Percentiles rank a stretch among this genome's conserved stretches.
phyloP scores from a whole-genome alignment of 2,888 invertebrate species.

The Drosophila niveifrons region DNA sequence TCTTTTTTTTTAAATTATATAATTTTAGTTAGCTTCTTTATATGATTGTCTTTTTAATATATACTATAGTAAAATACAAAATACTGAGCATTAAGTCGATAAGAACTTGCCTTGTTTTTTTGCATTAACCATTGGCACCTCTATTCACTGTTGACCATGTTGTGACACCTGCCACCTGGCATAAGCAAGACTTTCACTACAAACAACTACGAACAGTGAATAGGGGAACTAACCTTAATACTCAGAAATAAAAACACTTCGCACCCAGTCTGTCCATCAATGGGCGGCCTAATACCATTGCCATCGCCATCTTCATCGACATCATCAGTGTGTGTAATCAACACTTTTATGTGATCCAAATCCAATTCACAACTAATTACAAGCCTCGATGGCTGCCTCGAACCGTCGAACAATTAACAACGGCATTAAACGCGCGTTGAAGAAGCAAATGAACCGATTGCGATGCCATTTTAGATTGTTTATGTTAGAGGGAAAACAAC shows the following conservation, averaged over 20 bases:
- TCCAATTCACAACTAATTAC: conserved; percentile 79
- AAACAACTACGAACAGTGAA: neutral
- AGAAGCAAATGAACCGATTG: conserved; percentile 57
- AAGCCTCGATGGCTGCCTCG: conserved; percentile 56
- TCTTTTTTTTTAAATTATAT: too few species aligned
- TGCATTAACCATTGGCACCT: conserved; percentile 9
- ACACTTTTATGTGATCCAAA: conserved; percentile 78
- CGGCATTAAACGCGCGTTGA: conserved; percentile 61
- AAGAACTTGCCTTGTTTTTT: conserved; percentile 17
- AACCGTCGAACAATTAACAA: conserved; percentile 58
- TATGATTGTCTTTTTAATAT: too few species aligned
- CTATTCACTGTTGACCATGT: conserved; percentile 33
- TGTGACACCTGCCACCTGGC: conserved; percentile 27
- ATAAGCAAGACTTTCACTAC: conserved; percentile 63
- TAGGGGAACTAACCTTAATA: conserved; percentile 61
- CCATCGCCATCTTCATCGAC: conserved; percentile 20
- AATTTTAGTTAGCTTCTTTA: too few species aligned
- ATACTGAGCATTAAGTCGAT: conserved; percentile 5
- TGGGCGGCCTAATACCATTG: conserved; percentile 15
- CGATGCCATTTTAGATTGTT: conserved; percentile 60
- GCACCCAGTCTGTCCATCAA: conserved; percentile 43
- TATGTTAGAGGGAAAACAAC: conserved; percentile 24
- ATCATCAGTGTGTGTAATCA: conserved; percentile 62
- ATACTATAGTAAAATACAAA: too few species aligned
- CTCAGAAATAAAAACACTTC: conserved; percentile 63